phyloP scores from a whole-genome alignment of 2,888 invertebrate species.

The Creontiades dilutus region DNA sequence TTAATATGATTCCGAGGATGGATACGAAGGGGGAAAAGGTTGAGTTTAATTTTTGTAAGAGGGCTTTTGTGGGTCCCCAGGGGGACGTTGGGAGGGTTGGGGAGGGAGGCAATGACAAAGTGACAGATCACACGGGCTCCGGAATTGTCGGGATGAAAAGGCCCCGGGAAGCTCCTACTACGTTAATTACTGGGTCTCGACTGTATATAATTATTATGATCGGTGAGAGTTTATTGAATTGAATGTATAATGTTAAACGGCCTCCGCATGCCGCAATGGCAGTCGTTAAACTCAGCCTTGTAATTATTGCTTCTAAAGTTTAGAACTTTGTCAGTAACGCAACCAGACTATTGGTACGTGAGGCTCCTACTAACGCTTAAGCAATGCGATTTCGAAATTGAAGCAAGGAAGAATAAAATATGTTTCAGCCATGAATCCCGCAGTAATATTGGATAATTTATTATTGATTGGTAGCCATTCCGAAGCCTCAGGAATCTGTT shows the following conservation, averaged over 20 bases:
- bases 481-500: too few species aligned
- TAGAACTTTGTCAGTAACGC: background rate
- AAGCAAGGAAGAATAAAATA: too few species aligned
- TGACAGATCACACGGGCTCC: constrained; percentile 58
- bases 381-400: too few species aligned
- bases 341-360: background rate
- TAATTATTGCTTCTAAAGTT: background rate
- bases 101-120: constrained; percentile 44
- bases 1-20: constrained; percentile 58
- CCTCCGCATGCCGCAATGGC: background rate
- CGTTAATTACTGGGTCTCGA: constrained; percentile 28
- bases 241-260: constrained; percentile 12
- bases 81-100: constrained; percentile 2
- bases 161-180: background rate
- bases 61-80: constrained; percentile 69
- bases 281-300: constrained; percentile 3
- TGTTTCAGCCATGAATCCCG: too few species aligned
- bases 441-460: too few species aligned
- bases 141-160: background rate
- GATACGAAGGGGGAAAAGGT: constrained; percentile 6
- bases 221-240: constrained; percentile 36
- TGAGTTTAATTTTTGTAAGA: constrained; percentile 71
- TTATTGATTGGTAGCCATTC: too few species aligned
- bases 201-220: constrained; percentile 25
- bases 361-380: too few species aligned